Percentiles rank a stretch among this genome's conserved stretches.
These are phyloP conservation scores for Amphibalanus amphitrite DNA, from an alignment of 1,140 invertebrate genomes.

Conservation along the genomic window DNA sequence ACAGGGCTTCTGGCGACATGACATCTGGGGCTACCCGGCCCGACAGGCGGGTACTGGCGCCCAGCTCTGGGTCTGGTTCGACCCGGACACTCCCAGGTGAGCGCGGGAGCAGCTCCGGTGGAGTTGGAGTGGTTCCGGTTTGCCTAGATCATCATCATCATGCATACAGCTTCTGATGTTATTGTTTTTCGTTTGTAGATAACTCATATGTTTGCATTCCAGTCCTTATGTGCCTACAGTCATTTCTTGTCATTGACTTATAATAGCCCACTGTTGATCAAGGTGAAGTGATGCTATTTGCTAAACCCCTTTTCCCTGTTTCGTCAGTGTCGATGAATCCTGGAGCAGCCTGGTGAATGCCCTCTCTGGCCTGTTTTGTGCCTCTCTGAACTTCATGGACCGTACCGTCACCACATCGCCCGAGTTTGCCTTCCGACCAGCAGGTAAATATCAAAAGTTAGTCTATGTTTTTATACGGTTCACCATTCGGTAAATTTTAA, in stretches of 20 bases:
- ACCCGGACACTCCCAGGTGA: constrained; percentile 32
- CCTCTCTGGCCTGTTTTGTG: constrained; percentile 83
- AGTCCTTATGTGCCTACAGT: neutral
- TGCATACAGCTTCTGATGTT: constrained; percentile 6
- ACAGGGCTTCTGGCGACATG: constrained; percentile 79
- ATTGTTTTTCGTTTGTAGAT: constrained; percentile 3
- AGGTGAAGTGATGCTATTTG: no score
- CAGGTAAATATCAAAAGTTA: constrained; percentile 8
- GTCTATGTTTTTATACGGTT: no score
- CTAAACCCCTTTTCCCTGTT: no score
- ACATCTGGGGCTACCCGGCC: constrained; percentile 79
- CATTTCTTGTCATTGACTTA: no score
- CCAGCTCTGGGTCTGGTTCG: constrained; percentile 85
- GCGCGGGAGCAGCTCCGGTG: constrained; percentile 12
- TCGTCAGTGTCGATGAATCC: constrained; percentile 26
- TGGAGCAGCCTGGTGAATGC: constrained; percentile 78
- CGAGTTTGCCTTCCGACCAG: constrained; percentile 57
- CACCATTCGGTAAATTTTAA: no score
- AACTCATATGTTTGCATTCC: neutral
- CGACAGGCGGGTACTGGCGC: constrained; percentile 75
- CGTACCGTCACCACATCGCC: constrained; percentile 69
- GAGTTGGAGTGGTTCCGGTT: constrained; percentile 10
- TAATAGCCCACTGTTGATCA: no score
- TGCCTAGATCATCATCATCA: neutral
- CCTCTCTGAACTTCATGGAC: constrained; percentile 90